A percentile compares a stretch with the other conserved stretches of the same genome.
Evolutionary conservation across 2,888 invertebrate species (phyloP).

Genomic region (Xestoiulus laeticollis): DNA sequence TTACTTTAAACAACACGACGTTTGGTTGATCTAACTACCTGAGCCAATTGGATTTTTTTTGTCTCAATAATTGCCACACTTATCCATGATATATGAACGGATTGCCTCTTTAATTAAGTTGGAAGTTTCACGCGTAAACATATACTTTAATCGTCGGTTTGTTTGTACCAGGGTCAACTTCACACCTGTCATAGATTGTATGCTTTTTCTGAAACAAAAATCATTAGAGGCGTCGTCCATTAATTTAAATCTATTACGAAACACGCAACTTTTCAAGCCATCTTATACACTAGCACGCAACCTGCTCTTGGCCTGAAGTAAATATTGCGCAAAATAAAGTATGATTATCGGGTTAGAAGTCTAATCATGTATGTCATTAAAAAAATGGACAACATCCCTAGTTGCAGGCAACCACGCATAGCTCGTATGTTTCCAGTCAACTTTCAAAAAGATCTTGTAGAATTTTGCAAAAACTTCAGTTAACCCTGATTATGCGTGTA

Average conservation of each 20-base stretch:
- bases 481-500: no score
- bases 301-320: neutral
- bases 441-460: neutral
- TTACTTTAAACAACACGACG: neutral
- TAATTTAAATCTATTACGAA: slow-evolving; percentile 32
- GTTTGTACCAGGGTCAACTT: slow-evolving; percentile 10
- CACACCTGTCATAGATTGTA: neutral
- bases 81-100: slow-evolving; percentile 41
- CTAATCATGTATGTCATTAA: neutral
- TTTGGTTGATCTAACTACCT: neutral
- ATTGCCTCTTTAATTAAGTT: slow-evolving; percentile 41
- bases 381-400: neutral
- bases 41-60: neutral
- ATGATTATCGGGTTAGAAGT: neutral
- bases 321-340: neutral
- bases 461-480: no score
- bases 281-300: neutral
- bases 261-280: neutral
- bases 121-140: slow-evolving; percentile 33
- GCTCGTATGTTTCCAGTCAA: neutral
- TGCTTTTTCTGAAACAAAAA: slow-evolving; percentile 20
- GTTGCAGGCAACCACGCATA: neutral
- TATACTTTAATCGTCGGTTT: neutral
- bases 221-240: neutral
- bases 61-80: neutral